Evolutionary conservation across 1,140 invertebrate genomes (phyloP), one percentile per base, ranked within the genome.

Genomic region (Drosophila lacertosa): DNA sequence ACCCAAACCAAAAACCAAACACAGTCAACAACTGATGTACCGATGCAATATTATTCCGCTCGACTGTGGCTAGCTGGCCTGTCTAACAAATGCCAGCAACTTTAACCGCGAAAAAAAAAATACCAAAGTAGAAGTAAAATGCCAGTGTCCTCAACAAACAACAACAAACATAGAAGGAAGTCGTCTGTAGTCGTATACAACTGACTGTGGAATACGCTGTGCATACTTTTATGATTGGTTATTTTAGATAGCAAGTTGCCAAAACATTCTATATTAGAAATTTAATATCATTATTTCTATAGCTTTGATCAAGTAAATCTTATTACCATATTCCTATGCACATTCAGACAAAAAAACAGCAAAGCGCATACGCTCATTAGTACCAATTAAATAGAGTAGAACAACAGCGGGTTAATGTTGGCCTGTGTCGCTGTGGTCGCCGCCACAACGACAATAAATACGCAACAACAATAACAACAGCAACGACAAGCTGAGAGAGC

Each of bases 401-500:
- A 45, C 35, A 44, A 57, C 62, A 47, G 54, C 50, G 65, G 77
- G 48, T 73, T 73, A 77, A 74, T 58, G 73, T 67, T 74, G 77
- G 81, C 60, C 60, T 42, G 51, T 48, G 54, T 53, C 53, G 68
- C 63, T 70, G 67, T 44, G 68, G 62, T 65, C 54, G 63, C 68
- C 51, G 32, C 62, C 65, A 71, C 68, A 51, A 80, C 59, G 76
- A 84, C 75, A 84, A 84, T 86, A 84, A 84, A 86, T 81, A 84
- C 67, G 74, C 65, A 77, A 74, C 73, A 71, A 48, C 57, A 77
- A 58, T 55, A 39, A 47, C 42, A 58, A 58, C 33, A 40, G 18
- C 18, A 70, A 75, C 51, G 33, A n/a, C 33, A n/a, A 35, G 42
- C 26, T 55, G 54, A 13, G 51, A 29, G 3, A 55, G 59, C 45